A percentile compares a stretch with the other conserved stretches of the same genome.
Evolutionary conservation across 2,113 vertebrate genomes (phyloP).

Genomic region (Ia io): DNA sequence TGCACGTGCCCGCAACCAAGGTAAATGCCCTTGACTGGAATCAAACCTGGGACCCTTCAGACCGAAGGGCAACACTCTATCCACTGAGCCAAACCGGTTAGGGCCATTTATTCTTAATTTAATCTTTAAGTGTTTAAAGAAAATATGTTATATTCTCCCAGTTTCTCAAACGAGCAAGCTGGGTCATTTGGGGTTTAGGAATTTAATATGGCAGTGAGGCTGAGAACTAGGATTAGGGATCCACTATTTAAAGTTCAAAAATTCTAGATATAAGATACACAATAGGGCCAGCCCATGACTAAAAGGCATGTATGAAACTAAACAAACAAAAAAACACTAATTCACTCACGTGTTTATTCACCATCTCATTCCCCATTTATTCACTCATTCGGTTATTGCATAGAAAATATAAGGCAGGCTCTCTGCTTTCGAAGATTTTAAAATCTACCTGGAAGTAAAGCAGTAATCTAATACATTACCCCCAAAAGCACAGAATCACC

Average conservation of each 20-base stretch:
- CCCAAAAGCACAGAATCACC: neutral
- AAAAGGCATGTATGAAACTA: neutral
- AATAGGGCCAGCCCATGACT: neutral
- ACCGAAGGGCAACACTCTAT: no score
- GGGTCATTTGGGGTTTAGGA: neutral
- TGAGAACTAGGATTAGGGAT: neutral
- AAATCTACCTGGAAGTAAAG: neutral
- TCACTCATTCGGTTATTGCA: neutral
- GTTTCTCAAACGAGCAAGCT: neutral
- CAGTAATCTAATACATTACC: neutral
- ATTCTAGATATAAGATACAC: neutral
- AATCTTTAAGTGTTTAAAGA: slow-evolving; percentile 2
- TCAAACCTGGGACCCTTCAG: no score
- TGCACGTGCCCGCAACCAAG: no score
- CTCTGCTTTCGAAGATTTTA: neutral
- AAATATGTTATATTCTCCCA: neutral
- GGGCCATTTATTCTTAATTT: neutral
- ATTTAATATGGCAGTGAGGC: neutral
- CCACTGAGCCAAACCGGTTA: no score
- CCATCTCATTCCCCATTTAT: neutral
- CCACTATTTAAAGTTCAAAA: neutral
- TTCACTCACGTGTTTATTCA: neutral
- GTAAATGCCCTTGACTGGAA: no score
- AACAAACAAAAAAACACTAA: neutral
- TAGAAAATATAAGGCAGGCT: slow-evolving; percentile 1